Evolutionary conservation across 1,140 invertebrate genomes (phyloP), one percentile per base, ranked within the genome.

Genomic region (Lasioglossum albipes): DNA sequence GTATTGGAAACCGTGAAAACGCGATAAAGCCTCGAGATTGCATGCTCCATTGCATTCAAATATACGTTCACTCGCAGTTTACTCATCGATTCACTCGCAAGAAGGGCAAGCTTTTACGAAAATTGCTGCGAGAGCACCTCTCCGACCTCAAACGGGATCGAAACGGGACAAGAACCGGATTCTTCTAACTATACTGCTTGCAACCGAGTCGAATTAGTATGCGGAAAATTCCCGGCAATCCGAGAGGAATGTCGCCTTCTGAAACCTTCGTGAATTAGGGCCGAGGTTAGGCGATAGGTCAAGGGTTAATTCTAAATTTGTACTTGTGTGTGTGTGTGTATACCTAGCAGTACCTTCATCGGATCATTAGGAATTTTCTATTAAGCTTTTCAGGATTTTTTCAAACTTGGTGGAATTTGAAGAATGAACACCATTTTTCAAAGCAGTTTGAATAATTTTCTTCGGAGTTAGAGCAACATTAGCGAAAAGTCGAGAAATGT

Each of bases 1-100:
- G 31, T 68, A 68, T 68, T 49, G 66, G 69, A n/a, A 61, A 68
- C 22, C 54, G 64, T 73, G 78, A 36, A 62, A 82, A 70, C 75
- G 77, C 62, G n/a, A 82, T 82, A 57, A 54, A 73, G n/a, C n/a
- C 54, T 54, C 41, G 65, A 82, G 68, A 84, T 84, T 68, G 70
- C 18, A 54, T n/a, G 79, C 59, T 27, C 57, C 72, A 82, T 82
- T 82, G 75, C 75, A 84, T 68, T 71, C 76, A 16, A 79, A 61
- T 68, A 2, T 27, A 49, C 68, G 59, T 73, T 72, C 61, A 41
- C 81, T 42, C 64, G 81, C 69, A 73, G 71, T 82, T 82, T 73
- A 61, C 69, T 52, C 61, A 79, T 79, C 68, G 76, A 82, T 82
- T 70, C 54, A n/a, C 62, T 71, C 12, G 66, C 27, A 9, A 31